These are phyloP conservation scores for Calephelis perditalis DNA, from an alignment of 2,888 invertebrate genomes.

Conservation along the genomic window DNA sequence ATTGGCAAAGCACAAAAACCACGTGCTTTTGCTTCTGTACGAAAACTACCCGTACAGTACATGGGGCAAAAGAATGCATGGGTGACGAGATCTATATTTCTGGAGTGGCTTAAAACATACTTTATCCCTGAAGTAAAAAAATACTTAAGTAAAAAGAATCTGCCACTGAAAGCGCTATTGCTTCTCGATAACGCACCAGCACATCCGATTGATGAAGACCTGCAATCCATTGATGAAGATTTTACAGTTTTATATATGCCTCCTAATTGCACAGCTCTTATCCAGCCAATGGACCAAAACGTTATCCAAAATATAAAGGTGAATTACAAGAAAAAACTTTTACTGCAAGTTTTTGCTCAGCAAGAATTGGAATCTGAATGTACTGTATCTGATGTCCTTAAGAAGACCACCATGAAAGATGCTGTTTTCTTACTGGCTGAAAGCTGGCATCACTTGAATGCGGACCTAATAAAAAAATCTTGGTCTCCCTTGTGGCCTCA, in stretches of 20 bases:
- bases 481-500: constrained; percentile 20
- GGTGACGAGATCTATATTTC: constrained; percentile 31
- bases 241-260: constrained; percentile 28
- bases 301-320: constrained; percentile 31
- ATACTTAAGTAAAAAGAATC: constrained; percentile 14
- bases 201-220: constrained; percentile 30
- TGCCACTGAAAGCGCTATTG: constrained; percentile 30
- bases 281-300: constrained; percentile 34
- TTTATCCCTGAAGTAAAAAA: constrained; percentile 25
- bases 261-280: constrained; percentile 29
- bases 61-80: constrained; percentile 24
- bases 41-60: constrained; percentile 21
- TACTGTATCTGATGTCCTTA: constrained; percentile 12
- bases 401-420: constrained; percentile 13
- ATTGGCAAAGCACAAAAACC: constrained; percentile 28
- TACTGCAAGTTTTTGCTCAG: constrained; percentile 14
- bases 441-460: constrained; percentile 16
- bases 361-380: constrained; percentile 14
- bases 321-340: constrained; percentile 27
- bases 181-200: constrained; percentile 34
- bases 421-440: constrained; percentile 15
- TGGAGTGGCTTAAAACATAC: constrained; percentile 30
- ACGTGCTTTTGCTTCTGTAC: constrained; percentile 22
- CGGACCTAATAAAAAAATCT: constrained; percentile 19
- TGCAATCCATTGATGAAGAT: constrained; percentile 27